Base-by-base conservation (phyloP, 1,140 invertebrate genomes). In the Whitmania pigra region DNA sequence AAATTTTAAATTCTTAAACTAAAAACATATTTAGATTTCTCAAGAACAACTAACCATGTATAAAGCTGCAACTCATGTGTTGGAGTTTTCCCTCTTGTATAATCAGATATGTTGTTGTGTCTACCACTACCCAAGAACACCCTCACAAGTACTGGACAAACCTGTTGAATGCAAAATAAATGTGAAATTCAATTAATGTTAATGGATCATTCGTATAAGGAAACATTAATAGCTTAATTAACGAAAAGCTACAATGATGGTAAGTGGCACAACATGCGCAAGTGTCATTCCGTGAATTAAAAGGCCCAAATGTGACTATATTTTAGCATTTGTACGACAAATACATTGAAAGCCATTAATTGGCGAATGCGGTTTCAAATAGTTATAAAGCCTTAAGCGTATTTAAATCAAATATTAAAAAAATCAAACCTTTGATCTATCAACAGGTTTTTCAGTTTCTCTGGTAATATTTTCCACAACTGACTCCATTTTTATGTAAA, bases 41-140 rank as follows among this genome's bases (percentile, higher is more conserved):
- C 43, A 13, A n/a, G 57, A 31, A 25, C 11, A 63, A 31, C 22
- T 63, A 17, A 63, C 90, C 89, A 69, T 15, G 67, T 69, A 18
- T 69, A 69, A 36, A 69, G 29, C 22, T 69, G 67, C 22, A 69
- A 22, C 36, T 69, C 67, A 20, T 31, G 29, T 7, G 67, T 40
- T 31, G 67, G 67, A 31, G 67, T 69, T 49, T 69, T 69, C 60
- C 80, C 79, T 2, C 80, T 75, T 27, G 78, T 78, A 74, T 76
- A 81, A 70, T 79, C 79, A 72, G 80, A 79, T 74, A 80, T 80
- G 75, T 80, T 78, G 73, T 80, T 80, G 13, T 69, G 67, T 22
- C 43, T 25, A 11, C 67, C 67, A 22, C 31, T 69, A 7, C 43
- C 43, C 22, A 40, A 0, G 31, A 69, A 69, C 2, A 69, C 67